phyloP scores from a whole-genome alignment of 1,140 invertebrate genomes.

The Musca domestica region DNA sequence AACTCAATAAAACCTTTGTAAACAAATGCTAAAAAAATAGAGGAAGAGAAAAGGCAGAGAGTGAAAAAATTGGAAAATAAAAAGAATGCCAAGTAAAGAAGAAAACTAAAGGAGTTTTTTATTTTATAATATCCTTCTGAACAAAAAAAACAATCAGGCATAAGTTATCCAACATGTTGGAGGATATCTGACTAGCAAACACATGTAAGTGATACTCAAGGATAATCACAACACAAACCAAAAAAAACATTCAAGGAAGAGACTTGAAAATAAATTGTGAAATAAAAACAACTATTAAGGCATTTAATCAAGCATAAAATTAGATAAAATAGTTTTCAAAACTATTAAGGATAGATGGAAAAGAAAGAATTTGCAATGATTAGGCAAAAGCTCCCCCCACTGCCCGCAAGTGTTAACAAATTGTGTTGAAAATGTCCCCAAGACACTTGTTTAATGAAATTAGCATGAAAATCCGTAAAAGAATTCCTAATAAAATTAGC shows the following conservation, averaged over 20 bases:
- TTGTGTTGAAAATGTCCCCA: too few species aligned
- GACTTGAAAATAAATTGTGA: slow-evolving; percentile 15
- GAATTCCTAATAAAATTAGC: too few species aligned
- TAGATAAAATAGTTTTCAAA: slow-evolving; percentile 50
- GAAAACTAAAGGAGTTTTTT: neutral
- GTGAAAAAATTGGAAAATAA: neutral
- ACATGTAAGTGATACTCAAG: slow-evolving; percentile 19
- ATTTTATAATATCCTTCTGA: neutral
- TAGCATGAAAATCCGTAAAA: too few species aligned
- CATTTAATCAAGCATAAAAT: slow-evolving; percentile 53
- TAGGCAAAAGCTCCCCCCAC: too few species aligned
- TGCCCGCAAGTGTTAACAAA: too few species aligned
- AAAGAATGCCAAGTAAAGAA: neutral
- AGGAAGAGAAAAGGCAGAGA: neutral
- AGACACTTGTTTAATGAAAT: too few species aligned
- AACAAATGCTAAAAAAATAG: neutral
- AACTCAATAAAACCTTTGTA: slow-evolving; percentile 24
- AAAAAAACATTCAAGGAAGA: slow-evolving; percentile 9
- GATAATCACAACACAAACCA: slow-evolving; percentile 5
- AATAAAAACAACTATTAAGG: slow-evolving; percentile 47
- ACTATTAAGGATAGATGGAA: slow-evolving; percentile 14
- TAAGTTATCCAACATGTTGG: slow-evolving; percentile 13
- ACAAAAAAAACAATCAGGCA: slow-evolving; percentile 3
- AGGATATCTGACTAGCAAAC: slow-evolving; percentile 3
- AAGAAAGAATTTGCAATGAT: too few species aligned